A percentile compares a stretch with the other conserved stretches of the same genome.
Conservation (phyloP, 2,113 vertebrate species). For the Fregata magnificens region DNA sequence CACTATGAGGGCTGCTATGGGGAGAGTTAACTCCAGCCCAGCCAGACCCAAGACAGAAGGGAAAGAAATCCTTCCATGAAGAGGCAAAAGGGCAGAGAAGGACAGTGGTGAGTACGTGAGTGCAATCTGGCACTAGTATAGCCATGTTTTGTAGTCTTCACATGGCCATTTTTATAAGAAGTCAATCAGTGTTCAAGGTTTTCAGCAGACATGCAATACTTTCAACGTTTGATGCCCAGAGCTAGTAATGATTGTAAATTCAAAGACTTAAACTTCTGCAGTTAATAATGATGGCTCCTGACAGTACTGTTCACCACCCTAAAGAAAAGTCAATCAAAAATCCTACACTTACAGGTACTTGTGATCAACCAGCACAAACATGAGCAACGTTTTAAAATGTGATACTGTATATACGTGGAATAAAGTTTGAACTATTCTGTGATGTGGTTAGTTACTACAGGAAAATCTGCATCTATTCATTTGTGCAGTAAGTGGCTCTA, state of each 20-base stretch:
- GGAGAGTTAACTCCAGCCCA: neutral
- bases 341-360: neutral
- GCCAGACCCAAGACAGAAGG: neutral
- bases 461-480: neutral
- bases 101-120: neutral
- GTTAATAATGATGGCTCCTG: neutral
- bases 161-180: neutral
- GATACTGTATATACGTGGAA: neutral
- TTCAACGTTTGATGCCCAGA: neutral
- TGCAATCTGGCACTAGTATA: neutral
- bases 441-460: neutral
- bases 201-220: neutral
- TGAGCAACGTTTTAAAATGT: neutral
- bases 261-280: neutral
- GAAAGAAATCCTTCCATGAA: neutral
- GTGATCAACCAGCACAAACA: neutral
- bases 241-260: neutral
- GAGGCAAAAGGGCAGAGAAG: neutral
- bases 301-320: neutral
- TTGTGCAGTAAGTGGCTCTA: neutral
- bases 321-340: neutral
- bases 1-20: accelerated
- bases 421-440: neutral
- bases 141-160: neutral
- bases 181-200: neutral